These are phyloP conservation scores for Axinella damicornis DNA, from an alignment of 37 sponge, comb jelly and placozoan genomes.

Conservation along the genomic window DNA sequence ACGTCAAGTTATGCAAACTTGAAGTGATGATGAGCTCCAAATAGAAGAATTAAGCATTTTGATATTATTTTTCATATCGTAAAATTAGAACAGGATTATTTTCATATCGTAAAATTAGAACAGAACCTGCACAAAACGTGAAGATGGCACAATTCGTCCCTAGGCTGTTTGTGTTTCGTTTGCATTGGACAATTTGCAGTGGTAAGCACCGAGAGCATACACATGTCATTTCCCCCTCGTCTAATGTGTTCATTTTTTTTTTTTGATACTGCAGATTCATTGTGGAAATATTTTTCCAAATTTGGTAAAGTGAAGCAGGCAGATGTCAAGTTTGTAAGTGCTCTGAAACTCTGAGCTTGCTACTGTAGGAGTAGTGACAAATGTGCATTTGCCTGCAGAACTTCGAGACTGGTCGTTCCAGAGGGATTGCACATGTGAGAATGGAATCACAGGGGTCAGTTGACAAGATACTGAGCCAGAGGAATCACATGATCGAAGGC, in stretches of 20 bases:
- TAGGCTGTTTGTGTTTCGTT: constrained; percentile 13
- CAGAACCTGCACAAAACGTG: background rate
- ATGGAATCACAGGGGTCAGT: constrained; percentile 4
- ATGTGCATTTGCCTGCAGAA: constrained; percentile 13
- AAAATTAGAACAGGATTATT: too few species aligned
- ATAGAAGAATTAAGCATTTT: background rate
- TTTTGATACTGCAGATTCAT: constrained; percentile 2
- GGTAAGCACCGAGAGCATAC: too few species aligned
- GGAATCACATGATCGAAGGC: constrained; percentile 24
- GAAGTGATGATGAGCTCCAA: background rate
- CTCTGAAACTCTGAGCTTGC: background rate
- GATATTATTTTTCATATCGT: background rate
- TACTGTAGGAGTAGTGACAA: background rate
- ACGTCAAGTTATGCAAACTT: background rate
- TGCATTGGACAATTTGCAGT: constrained; percentile 33
- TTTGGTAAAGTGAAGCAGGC: constrained; percentile 29
- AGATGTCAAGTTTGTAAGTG: constrained; percentile 43
- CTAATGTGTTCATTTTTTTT: too few species aligned
- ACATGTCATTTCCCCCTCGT: too few species aligned
- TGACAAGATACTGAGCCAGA: background rate
- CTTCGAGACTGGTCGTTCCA: constrained; percentile 54
- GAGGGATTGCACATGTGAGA: constrained; percentile 51
- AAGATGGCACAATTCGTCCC: background rate
- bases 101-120: too few species aligned
- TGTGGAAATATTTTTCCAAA: constrained; percentile 33